Evolutionary conservation across 2,797 vertebrate species (phyloP).

Genomic region (Aldrovandia affinis): DNA sequence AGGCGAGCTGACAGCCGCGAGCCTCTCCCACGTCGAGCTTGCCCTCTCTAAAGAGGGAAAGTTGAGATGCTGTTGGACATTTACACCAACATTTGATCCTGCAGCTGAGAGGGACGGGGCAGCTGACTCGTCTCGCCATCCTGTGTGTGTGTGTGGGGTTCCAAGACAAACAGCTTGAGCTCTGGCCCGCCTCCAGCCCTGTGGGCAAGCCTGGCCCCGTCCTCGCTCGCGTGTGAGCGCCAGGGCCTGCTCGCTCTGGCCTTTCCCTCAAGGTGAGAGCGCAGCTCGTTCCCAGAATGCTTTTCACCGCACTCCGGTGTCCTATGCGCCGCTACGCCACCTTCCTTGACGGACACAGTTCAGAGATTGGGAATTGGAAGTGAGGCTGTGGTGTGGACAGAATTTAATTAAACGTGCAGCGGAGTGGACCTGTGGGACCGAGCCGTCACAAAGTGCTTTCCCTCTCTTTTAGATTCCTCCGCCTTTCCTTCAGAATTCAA

Average conservation of each 20-base stretch:
- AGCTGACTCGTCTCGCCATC: constrained; percentile 47
- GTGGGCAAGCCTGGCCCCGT: constrained; percentile 48
- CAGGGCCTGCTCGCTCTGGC: constrained; percentile 39
- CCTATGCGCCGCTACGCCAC: constrained; percentile 25
- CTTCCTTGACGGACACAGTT: constrained; percentile 52
- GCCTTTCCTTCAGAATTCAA: not conserved
- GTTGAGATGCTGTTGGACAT: constrained; percentile 62
- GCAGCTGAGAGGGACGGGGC: constrained; percentile 46
- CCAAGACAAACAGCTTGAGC: constrained; percentile 64
- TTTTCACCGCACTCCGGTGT: constrained; percentile 38
- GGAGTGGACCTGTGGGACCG: constrained; percentile 51
- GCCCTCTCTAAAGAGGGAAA: constrained; percentile 35
- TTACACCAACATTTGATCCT: constrained; percentile 55
- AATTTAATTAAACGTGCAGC: constrained; percentile 52
- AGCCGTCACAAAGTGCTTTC: constrained; percentile 33
- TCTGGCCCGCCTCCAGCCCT: constrained; percentile 57
- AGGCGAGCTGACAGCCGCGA: not conserved
- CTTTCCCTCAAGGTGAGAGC: constrained; percentile 36
- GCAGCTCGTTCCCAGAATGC: constrained; percentile 43
- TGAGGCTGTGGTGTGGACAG: constrained; percentile 49
- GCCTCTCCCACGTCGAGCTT: not conserved
- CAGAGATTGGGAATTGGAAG: constrained; percentile 51
- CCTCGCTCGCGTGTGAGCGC: constrained; percentile 17
- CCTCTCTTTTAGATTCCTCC: constrained; percentile 31
- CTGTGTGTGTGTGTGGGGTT: constrained; percentile 35